These are phyloP conservation scores for Mola mola DNA, from an alignment of 2,113 vertebrate species.

Conservation along the genomic window DNA sequence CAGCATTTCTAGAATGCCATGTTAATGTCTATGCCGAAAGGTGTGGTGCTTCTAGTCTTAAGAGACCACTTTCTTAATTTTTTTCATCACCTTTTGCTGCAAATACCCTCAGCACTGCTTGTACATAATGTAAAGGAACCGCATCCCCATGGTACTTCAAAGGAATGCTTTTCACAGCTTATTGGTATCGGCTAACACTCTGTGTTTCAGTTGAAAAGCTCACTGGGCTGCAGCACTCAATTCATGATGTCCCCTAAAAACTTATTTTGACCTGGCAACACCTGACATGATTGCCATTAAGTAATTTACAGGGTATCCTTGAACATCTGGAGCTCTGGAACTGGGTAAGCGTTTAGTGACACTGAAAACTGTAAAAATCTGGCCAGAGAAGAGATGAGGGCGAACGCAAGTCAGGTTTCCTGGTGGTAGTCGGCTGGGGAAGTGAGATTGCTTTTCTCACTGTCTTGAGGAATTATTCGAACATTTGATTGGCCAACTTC, in stretches of 20 bases:
- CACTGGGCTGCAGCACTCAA: conserved; percentile 5
- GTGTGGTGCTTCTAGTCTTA: conserved; percentile 10
- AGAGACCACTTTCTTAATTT: conserved; percentile 18
- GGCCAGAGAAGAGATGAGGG: not conserved
- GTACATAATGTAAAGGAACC: conserved; percentile 31
- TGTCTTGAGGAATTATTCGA: conserved; percentile 29
- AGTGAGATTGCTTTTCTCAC: conserved; percentile 7
- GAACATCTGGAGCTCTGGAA: conserved; percentile 18
- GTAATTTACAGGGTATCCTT: conserved; percentile 44
- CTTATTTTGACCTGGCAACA: conserved; percentile 41
- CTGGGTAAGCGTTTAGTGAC: conserved; percentile 25
- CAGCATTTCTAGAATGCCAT: conserved; percentile 32
- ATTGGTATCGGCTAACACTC: conserved; percentile 26
- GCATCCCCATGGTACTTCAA: conserved; percentile 33
- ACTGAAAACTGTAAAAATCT: conserved; percentile 22
- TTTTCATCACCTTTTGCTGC: conserved; percentile 21
- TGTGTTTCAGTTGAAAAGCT: conserved; percentile 31
- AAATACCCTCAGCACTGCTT: conserved; percentile 21
- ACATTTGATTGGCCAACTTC: conserved; percentile 33
- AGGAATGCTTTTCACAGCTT: conserved; percentile 46
- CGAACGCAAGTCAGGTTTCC: conserved; percentile 10
- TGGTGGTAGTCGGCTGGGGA: conserved; percentile 6
- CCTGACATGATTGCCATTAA: conserved; percentile 57
- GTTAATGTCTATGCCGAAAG: conserved; percentile 9
- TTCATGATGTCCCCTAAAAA: conserved; percentile 35